Base-by-base conservation (phyloP, 1,140 invertebrate genomes). In the Dinoponera quadriceps region DNA sequence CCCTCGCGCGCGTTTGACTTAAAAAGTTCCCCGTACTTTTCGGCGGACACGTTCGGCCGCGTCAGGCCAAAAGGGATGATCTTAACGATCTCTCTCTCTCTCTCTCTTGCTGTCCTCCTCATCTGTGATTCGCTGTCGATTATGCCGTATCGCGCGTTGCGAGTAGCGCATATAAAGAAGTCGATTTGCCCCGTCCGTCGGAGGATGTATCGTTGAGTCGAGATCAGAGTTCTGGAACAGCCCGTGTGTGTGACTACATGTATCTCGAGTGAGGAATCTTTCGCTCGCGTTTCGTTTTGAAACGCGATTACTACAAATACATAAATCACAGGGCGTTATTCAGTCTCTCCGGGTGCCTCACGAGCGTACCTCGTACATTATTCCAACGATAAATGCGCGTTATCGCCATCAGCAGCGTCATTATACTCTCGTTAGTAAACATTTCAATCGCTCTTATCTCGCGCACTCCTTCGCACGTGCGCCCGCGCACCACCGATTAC, bases 341-440 rank as follows among this genome's bases (percentile, higher is more conserved):
- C 62, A 38, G n/a, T 29, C n/a, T 63, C 60, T 77, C 38, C 38
- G 59, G 14, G 27, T 66, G n/a, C 33, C 18, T n/a, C 38, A 20
- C 29, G 60, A 66, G 49, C 20, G 65, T 38, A 18, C 18, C 25
- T 75, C 20, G 11, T 20, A 44, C 20, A 77, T 77, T 77, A 77
- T 55, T 77, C 27, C 33, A 27, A 16, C 60, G 48, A 77, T 77
- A 77, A 77, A 77, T 63, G 13, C 48, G 20, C 60, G 74, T 77
- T 77, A 77, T 77, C 59, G 44, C 7, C 29, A 77, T 77, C 60
- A 33, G 48, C 38, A 16, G 25, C 48, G 60, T 77, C 74, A 77
- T 77, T 77, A 77, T 77, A 77, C 74, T 77, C 60, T 77, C 74
- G 48, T 77, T 77, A 77, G 60, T 29, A 77, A 77, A 66, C 60